These are phyloP conservation scores for Cryptoblepharus egeriae DNA, from an alignment of 2,797 vertebrate species.

Conservation along the genomic window DNA sequence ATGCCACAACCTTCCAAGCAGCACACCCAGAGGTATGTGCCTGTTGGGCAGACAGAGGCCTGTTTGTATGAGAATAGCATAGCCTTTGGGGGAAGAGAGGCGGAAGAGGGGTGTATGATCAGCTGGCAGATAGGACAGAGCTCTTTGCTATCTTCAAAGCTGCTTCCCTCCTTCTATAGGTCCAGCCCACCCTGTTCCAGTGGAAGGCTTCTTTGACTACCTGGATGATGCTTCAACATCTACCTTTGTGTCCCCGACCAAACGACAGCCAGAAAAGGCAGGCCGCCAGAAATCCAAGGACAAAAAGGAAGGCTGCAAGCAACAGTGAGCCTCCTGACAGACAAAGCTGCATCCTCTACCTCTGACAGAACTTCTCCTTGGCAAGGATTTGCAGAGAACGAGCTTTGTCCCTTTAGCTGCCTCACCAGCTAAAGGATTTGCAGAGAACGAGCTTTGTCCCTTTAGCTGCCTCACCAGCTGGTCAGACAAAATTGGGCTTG, in stretches of 20 bases:
- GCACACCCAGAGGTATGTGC: no score
- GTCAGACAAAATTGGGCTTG: no score
- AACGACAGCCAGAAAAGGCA: conserved; percentile 78
- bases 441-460: background rate
- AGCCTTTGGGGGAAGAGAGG: background rate
- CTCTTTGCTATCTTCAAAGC: background rate
- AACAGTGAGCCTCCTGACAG: conserved; percentile 74
- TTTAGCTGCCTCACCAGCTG: background rate
- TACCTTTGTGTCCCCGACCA: conserved; percentile 82
- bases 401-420: background rate
- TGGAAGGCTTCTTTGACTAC: conserved; percentile 66
- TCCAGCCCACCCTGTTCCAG: conserved; percentile 53
- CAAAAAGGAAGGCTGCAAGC: conserved; percentile 86
- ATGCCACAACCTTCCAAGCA: no score
- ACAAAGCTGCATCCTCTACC: background rate
- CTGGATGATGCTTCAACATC: conserved; percentile 71
- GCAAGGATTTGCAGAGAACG: background rate
- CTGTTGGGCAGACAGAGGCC: background rate
- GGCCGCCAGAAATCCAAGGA: conserved; percentile 79
- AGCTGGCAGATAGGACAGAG: no score
- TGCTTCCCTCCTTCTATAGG: conserved; percentile 4
- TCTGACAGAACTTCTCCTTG: background rate
- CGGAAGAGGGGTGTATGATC: background rate
- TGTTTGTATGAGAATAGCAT: background rate
- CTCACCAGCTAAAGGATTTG: background rate